Evolutionary conservation across 2,888 invertebrate species (phyloP), one percentile per base, ranked within the genome.

Genomic region (Napeogenes inachia): DNA sequence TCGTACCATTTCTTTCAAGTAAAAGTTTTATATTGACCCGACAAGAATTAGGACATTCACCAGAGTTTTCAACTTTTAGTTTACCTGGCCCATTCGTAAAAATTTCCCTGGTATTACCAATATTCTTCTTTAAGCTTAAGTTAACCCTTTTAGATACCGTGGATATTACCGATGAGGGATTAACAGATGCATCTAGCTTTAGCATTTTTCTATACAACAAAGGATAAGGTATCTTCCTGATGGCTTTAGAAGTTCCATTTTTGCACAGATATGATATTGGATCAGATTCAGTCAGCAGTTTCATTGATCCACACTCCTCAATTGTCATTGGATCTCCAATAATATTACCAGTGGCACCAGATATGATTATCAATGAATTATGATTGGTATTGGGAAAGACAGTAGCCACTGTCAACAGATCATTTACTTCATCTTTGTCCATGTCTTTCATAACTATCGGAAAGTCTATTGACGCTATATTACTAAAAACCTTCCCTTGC

Each of bases 361-460:
- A 95, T 62, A 96, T 85, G 59, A 96, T 84, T 13, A 95, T 84
- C 21, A 96, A 78, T 58, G 92, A 91, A 75, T 94, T 93, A 63
- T 93, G 92, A 57, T 90, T 86, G 61, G 82, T 84, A 67, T 88
- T 91, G 0, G 90, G 89, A 56, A 84, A 88, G 3, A 87, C 85
- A 42, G 91, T 92, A 2, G 91, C 92, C 4, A 92, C 91, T 32
- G 93, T 92, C 30, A 95, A 78, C 42, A 96, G 86, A 71, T 96
- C 96, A 75, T 92, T 90, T 0, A 95, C 92, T 38, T 92, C 92
- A 78, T 96, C 96, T 4, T 91, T 91, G 80, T 96, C 93, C 68
- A 95, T 84, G 75, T 96, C 96, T 54, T 94, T 93, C 62, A 96
- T 81, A 46, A 94, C 84, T 0, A 95, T 84, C 0, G 96, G 96